Base-by-base conservation (phyloP, 92 coral and sea anemone genomes). In the Muricea muricata region DNA sequence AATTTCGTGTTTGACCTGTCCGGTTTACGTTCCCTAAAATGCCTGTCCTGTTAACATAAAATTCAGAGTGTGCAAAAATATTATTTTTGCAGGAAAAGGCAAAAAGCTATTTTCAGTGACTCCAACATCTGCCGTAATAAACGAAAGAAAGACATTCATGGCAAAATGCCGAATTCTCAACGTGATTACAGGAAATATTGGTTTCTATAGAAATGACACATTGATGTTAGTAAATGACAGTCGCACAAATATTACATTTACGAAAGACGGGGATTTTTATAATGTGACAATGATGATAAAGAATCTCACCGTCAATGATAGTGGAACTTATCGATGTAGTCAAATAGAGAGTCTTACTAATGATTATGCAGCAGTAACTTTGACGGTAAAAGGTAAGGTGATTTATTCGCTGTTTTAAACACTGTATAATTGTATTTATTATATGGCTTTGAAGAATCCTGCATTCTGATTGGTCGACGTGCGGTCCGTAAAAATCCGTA, bases 301-400 rank as follows among this genome's bases (percentile, higher is more conserved):
- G 6, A 84, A 87, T 42, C 65, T 86, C 66, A 78, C 91, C 1
- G 69, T 79, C 11, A 87, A 89, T 60, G 93, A 89, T 67, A 58
- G 91, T 50, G 95, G 95, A 28, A 74, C 45, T 29, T 92, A 92
- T 42, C 80, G 32, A 75, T 75, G 80, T 75, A 20, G 23, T 4
- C 0, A 31, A 35, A 50, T 15, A 47, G 39, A 11, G 11, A n/a
- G 28, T 17, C 1, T 17, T 1, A 47, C 65, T 28, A 75, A 75
- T 25, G 57, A 42, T 23, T 41, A n/a, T 18, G 65, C 45, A 11
- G 7, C 28, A 1, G 65, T 52, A 34, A 75, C 25, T 5, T 26
- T 75, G 61, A 75, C 24, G n/a, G 80, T 75, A 1, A 75, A 75
- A 52, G 80, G 80, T 75, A 11, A 75, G 70, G 23, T 30, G 60